Base-by-base conservation (phyloP, 2,888 invertebrate species). In the Chymomyza amoena region DNA sequence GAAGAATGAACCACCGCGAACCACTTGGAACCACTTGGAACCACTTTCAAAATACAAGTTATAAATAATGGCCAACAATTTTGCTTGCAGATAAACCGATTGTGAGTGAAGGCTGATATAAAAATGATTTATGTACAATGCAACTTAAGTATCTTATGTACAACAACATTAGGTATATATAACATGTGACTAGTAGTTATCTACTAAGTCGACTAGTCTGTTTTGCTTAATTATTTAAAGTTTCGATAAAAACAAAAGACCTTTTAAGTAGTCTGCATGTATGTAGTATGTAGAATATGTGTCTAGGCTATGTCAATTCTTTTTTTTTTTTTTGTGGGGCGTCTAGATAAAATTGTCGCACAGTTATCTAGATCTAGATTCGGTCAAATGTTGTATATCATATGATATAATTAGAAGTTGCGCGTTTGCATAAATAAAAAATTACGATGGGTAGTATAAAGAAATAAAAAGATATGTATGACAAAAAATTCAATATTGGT, bases 21-120 rank as follows among this genome's bases (percentile, higher is more conserved):
- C 39, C 39, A 45, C 39, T 13, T 7, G 7, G 32, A 32, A 32
- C 32, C 36, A 36, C 7, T 7, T 3, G 1, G 36, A 36, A 9
- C 36, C 39, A 45, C 39, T 45, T 45, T 45, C 39, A 45, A 45
- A 45, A 45, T 45, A 52, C 20, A 32, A 36, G 28, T 63, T 68
- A 72, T 64, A 68, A 76, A 75, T 75, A 76, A 75, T 75, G 74
- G 50, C 64, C 16, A 69, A 66, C 61, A 56, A 67, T 54, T 45
- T 45, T 65, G 67, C 66, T 65, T 20, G 32, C 66, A 75, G 54
- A 54, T 54, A 54, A 54, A 20, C 54, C 20, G 54, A 54, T 54
- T 54, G 13, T 45, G 39, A 45, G 39, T 45, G 54, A 54, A 18
- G 54, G 54, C 54, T 54, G 39, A 45, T 45, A 13, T 45, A 45